phyloP scores from a whole-genome alignment of 1,140 invertebrate species.

The Propsilocerus akamusi region DNA sequence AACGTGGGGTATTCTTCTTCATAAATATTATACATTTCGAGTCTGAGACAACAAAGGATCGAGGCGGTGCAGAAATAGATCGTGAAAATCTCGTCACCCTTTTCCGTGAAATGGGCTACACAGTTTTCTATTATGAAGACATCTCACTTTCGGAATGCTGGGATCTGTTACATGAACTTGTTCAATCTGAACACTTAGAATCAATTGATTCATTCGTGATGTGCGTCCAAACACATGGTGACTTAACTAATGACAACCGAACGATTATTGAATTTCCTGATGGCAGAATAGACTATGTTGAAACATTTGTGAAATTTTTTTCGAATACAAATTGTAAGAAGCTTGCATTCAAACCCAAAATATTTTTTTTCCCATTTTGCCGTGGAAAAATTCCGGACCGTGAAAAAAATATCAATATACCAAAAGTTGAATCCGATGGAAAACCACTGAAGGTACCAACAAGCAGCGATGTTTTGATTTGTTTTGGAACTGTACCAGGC shows the following conservation, averaged over 20 bases:
- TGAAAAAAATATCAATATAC: conserved; percentile 6
- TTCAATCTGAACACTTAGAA: conserved; percentile 16
- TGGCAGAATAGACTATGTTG: conserved; percentile 21
- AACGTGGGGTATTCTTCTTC: conserved; percentile 34
- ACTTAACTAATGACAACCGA: conserved; percentile 12
- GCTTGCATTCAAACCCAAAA: conserved; percentile 48
- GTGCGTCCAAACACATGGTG: conserved; percentile 37
- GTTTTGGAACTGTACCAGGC: conserved; percentile 42
- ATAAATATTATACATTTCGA: conserved; percentile 33
- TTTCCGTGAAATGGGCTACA: conserved; percentile 33
- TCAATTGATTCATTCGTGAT: conserved; percentile 32
- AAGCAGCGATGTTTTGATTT: conserved; percentile 42
- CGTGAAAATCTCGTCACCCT: conserved; percentile 26
- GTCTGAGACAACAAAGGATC: conserved; percentile 11
- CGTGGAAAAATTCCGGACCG: conserved; percentile 16
- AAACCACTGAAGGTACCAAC: conserved; percentile 17
- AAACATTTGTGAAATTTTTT: conserved; percentile 37
- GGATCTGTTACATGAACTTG: conserved; percentile 17
- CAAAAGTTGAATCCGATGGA: conserved; percentile 3
- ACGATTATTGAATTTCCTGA: conserved; percentile 26
- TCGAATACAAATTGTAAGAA: conserved; percentile 33
- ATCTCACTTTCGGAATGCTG: conserved; percentile 26
- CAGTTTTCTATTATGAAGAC: conserved; percentile 22
- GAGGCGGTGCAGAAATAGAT: conserved; percentile 30
- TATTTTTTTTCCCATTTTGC: conserved; percentile 62